phyloP scores from a whole-genome alignment of 2,113 vertebrate species.

The Centropristis striata region DNA sequence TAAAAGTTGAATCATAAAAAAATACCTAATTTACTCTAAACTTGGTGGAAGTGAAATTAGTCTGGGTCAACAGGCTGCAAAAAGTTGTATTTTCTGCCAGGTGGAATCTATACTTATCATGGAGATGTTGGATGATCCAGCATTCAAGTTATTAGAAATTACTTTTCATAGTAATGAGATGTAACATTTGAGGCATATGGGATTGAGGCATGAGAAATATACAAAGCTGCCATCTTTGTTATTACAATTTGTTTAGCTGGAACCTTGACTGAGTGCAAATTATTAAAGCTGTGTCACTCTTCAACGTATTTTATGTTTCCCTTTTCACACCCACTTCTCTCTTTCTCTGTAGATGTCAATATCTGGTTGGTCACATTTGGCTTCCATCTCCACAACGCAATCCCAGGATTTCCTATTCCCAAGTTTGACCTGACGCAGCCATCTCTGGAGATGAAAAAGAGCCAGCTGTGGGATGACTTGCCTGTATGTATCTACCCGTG shows the following conservation, averaged over 20 bases:
- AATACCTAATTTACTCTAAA: too few relatives aligned
- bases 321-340: neutral
- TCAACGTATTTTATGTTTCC: neutral
- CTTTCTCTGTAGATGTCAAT: slow-evolving; percentile 91
- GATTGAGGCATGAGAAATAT: neutral
- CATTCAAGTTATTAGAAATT: too few relatives aligned
- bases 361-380: slow-evolving; percentile 99
- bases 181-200: too few relatives aligned
- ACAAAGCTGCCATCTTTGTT: neutral
- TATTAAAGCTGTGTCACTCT: neutral
- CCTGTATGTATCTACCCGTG: slow-evolving; percentile 89
- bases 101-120: neutral
- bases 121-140: neutral
- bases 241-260: neutral
- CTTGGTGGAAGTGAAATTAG: neutral
- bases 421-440: slow-evolving; percentile 96
- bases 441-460: slow-evolving; percentile 96
- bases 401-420: slow-evolving; percentile 96
- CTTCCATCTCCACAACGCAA: slow-evolving; percentile 98
- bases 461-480: slow-evolving; percentile 97
- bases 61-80: neutral
- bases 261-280: neutral
- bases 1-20: too few relatives aligned
- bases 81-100: neutral
- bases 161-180: too few relatives aligned